These are phyloP conservation scores for Capitulum mitella DNA, from an alignment of 2,888 invertebrate genomes.

Conservation along the genomic window DNA sequence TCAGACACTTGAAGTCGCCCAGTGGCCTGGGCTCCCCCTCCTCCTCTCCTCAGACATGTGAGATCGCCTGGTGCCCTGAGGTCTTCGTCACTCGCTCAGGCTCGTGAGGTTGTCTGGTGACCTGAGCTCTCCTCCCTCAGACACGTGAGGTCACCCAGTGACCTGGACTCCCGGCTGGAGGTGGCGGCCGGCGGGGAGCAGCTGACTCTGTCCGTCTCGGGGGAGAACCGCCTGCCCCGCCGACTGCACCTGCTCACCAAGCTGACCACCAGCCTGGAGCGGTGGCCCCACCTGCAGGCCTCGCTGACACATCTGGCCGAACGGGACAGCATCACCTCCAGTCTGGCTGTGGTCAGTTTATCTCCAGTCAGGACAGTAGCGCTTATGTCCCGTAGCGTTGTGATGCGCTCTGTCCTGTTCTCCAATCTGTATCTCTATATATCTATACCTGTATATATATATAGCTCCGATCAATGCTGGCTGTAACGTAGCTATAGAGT, in stretches of 20 bases:
- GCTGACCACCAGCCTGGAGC: neutral
- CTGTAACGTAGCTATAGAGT: no score
- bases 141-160: neutral
- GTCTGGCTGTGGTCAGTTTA: neutral
- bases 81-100: no score
- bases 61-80: no score
- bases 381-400: no score
- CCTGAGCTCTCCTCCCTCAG: neutral
- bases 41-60: no score
- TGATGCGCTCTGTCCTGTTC: no score
- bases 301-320: neutral
- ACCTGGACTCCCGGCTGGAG: neutral
- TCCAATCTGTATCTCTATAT: no score
- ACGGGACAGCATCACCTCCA: neutral
- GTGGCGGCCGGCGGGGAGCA: neutral
- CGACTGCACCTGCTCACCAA: neutral
- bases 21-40: neutral
- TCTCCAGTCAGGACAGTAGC: no score
- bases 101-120: no score
- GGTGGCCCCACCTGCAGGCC: neutral
- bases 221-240: neutral
- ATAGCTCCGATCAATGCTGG: no score
- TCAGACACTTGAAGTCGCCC: neutral
- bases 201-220: neutral
- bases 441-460: no score